These are phyloP conservation scores for Subacronicta megacephala DNA, from an alignment of 2,888 invertebrate species.

Conservation along the genomic window DNA sequence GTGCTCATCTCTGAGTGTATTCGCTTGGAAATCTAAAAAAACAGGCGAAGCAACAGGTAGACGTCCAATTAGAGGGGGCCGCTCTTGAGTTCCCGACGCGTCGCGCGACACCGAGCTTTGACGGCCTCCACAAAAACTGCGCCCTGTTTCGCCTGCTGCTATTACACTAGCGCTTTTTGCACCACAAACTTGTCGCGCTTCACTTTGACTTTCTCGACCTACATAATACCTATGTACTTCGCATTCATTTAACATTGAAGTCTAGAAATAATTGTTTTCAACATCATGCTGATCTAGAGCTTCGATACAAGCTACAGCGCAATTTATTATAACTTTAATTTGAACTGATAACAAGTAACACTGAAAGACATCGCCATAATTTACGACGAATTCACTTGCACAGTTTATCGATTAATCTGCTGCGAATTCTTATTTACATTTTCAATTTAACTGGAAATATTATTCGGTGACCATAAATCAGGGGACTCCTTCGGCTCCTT, in stretches of 20 bases:
- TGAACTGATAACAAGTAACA: conserved; percentile 51
- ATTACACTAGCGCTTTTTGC: conserved; percentile 81
- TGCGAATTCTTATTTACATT: conserved; percentile 73
- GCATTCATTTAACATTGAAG: conserved; percentile 32
- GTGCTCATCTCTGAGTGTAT: conserved; percentile 75
- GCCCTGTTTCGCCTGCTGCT: conserved; percentile 80
- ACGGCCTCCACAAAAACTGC: conserved; percentile 82
- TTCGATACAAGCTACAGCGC: conserved; percentile 14
- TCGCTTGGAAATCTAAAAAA: conserved; percentile 74
- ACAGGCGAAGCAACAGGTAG: conserved; percentile 86
- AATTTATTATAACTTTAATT: conserved; percentile 51
- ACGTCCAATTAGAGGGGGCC: conserved; percentile 86
- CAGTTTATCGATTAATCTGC: conserved; percentile 72
- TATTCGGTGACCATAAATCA: conserved; percentile 79
- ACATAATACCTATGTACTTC: conserved; percentile 62
- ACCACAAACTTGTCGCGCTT: conserved; percentile 76
- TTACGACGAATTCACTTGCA: conserved; percentile 61
- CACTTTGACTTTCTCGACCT: conserved; percentile 80
- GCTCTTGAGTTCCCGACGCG: conserved; percentile 80
- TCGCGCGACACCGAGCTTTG: conserved; percentile 84
- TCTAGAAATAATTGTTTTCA: conserved; percentile 3
- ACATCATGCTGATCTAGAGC: conserved; percentile 28
- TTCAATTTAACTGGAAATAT: conserved; percentile 79
- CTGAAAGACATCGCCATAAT: conserved; percentile 40
- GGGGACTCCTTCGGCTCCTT: conserved; percentile 67